Evolutionary conservation across 2,888 invertebrate species (phyloP).

Genomic region (Drosophila picticornis): DNA sequence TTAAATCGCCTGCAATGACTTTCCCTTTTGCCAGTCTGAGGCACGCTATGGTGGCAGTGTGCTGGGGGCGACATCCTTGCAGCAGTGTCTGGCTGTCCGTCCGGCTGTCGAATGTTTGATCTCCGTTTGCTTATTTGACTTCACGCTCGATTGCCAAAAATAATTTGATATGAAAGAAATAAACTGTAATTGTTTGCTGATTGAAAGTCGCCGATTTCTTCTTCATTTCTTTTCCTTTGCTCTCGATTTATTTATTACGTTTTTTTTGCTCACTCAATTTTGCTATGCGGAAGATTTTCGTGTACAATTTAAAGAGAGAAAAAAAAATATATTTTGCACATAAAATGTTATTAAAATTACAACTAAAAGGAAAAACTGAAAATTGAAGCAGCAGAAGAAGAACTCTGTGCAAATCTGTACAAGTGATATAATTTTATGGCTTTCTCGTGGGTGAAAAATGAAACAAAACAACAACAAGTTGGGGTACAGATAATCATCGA

Average conservation of each 20-base stretch:
- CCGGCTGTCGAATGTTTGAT: conserved; percentile 64
- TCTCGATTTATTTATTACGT: conserved; percentile 47
- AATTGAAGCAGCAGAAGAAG: background rate
- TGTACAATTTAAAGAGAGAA: conserved; percentile 19
- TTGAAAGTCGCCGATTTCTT: conserved; percentile 72
- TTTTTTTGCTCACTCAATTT: conserved; percentile 31
- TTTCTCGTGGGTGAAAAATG: conserved; percentile 51
- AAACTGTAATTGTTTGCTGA: conserved; percentile 81
- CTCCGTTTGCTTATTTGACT: conserved; percentile 73
- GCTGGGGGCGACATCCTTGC: conserved; percentile 43
- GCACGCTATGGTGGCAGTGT: background rate
- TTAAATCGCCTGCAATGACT: conserved; percentile 83
- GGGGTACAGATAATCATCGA: background rate
- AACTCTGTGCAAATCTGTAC: conserved; percentile 42
- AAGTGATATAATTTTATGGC: conserved; percentile 67
- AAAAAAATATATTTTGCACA: conserved; percentile 23
- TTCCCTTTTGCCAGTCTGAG: conserved; percentile 65
- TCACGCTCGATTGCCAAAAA: conserved; percentile 80
- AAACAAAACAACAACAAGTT: conserved; percentile 1
- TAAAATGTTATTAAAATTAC: conserved; percentile 67
- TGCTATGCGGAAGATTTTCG: conserved; percentile 27
- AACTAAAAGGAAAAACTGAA: conserved; percentile 3
- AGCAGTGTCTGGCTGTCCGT: conserved; percentile 22
- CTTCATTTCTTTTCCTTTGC: background rate
- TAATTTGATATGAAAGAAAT: conserved; percentile 80